A percentile compares a stretch with the other conserved stretches of the same genome.
phyloP scores from a whole-genome alignment of 2,113 vertebrate genomes.

The Bufo bufo region DNA sequence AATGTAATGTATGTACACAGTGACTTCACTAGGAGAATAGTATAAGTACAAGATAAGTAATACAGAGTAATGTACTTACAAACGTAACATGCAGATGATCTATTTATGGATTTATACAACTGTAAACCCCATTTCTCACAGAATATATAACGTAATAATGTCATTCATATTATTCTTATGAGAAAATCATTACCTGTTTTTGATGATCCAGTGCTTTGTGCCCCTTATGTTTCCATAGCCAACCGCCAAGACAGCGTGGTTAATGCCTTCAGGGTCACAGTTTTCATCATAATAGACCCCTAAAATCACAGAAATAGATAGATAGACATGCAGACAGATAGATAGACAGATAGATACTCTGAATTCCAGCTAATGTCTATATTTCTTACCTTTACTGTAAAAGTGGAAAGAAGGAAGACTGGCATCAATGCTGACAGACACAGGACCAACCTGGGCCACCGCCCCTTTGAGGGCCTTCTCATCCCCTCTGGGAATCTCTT shows the following conservation, averaged over 20 bases:
- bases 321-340: background rate
- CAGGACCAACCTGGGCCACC: slow-evolving; percentile 79
- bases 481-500: slow-evolving; percentile 77
- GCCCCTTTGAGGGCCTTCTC: slow-evolving; percentile 85
- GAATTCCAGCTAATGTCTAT: background rate
- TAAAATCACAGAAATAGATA: background rate
- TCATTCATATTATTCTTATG: background rate
- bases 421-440: slow-evolving; percentile 90
- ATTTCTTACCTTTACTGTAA: slow-evolving; percentile 82
- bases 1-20: no score
- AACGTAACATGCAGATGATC: no score
- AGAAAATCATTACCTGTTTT: slow-evolving; percentile 40
- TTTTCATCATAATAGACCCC: slow-evolving; percentile 53
- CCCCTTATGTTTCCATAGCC: slow-evolving; percentile 52
- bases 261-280: slow-evolving; percentile 37
- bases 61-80: no score
- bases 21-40: no score
- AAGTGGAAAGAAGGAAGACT: slow-evolving; percentile 86
- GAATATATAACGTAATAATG: no score
- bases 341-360: no score
- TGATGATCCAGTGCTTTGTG: slow-evolving; percentile 53
- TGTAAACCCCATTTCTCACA: no score
- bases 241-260: slow-evolving; percentile 50
- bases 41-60: no score
- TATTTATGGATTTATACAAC: no score